A percentile compares a stretch with the other conserved stretches of the same genome.
phyloP scores from a whole-genome alignment of 1,140 invertebrate genomes.

The Asobara japonica region DNA sequence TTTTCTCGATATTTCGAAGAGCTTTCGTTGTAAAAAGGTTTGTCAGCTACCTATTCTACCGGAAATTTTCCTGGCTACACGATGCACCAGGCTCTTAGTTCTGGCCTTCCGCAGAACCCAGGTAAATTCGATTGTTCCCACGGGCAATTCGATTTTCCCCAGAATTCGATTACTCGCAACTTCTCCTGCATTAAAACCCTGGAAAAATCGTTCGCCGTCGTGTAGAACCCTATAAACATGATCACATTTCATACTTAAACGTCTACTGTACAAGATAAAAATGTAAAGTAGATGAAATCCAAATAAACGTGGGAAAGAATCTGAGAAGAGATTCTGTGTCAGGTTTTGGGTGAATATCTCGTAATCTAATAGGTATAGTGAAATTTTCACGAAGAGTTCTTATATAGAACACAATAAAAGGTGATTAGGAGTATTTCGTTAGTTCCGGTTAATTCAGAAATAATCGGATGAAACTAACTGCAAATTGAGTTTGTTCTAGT shows the following conservation, averaged over 20 bases:
- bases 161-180: neutral
- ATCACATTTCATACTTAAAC: neutral
- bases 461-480: too few relatives aligned
- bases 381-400: too few relatives aligned
- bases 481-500: too few relatives aligned
- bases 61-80: slow-evolving; percentile 8
- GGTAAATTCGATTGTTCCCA: neutral
- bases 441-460: too few relatives aligned
- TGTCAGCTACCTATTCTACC: neutral
- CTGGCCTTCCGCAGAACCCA: neutral
- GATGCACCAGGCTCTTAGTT: neutral
- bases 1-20: neutral
- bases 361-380: too few relatives aligned
- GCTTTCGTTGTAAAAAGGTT: neutral
- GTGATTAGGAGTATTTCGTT: too few relatives aligned
- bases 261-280: neutral
- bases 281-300: too few relatives aligned
- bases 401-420: too few relatives aligned
- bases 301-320: too few relatives aligned
- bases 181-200: neutral
- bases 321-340: too few relatives aligned
- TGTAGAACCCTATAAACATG: neutral
- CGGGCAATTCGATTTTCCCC: neutral
- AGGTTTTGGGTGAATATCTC: too few relatives aligned
- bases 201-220: neutral